Evolutionary conservation across 2,797 vertebrate species (phyloP).

Genomic region (Callimico goeldii): DNA sequence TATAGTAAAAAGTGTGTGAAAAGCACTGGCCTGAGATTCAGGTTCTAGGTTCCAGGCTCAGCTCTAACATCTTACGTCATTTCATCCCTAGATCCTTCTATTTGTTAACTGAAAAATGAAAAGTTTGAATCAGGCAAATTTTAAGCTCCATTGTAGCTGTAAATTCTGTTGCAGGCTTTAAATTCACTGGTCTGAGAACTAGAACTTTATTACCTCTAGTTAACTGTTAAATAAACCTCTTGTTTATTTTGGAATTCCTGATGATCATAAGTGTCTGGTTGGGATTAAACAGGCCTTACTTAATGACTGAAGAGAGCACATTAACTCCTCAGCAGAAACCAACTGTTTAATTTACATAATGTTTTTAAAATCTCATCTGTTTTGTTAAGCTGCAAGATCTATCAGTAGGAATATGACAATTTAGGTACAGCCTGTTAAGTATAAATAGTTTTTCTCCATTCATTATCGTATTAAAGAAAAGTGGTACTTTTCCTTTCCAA

Average conservation of each 20-base stretch:
- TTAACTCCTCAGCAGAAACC: conserved; percentile 58
- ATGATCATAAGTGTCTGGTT: conserved; percentile 8
- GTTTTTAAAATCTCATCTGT: conserved; percentile 25
- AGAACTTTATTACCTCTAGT: not conserved
- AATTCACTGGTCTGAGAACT: not conserved
- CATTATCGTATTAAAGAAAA: not conserved
- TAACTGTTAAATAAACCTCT: conserved; percentile 21
- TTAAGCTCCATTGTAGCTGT: not conserved
- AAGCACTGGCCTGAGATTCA: not conserved
- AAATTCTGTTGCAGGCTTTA: not conserved
- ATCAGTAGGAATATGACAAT: conserved; percentile 42
- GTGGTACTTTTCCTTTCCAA: not conserved
- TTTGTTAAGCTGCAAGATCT: conserved; percentile 43
- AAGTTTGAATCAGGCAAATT: not conserved
- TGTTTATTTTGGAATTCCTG: conserved; percentile 46
- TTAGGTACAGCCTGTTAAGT: conserved; percentile 17
- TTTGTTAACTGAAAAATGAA: not conserved
- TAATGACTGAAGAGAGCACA: conserved; percentile 17
- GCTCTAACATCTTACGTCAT: not conserved
- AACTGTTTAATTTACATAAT: conserved; percentile 52
- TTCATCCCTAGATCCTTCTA: not conserved
- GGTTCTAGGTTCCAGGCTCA: not conserved
- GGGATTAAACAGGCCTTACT: not conserved
- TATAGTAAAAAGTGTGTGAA: not conserved
- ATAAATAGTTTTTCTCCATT: conserved; percentile 34